A percentile compares a stretch with the other conserved stretches of the same genome.
phyloP scores from a whole-genome alignment of 2,113 vertebrate species.

The Ia io region DNA sequence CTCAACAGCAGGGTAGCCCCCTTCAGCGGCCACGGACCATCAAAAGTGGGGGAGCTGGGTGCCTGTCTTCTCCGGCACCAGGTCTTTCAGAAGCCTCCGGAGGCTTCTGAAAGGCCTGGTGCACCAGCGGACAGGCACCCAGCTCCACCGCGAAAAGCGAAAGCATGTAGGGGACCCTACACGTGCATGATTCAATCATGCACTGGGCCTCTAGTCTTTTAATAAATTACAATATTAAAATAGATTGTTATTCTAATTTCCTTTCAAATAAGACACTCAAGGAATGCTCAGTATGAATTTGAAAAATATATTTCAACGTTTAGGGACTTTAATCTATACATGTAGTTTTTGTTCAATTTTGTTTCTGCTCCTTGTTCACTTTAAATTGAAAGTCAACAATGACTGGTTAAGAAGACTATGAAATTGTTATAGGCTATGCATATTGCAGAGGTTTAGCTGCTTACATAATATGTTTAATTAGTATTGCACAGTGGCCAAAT shows the following conservation, averaged over 20 bases:
- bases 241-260: background rate
- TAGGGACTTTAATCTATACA: background rate
- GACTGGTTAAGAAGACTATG: background rate
- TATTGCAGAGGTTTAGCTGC: background rate
- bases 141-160: no score
- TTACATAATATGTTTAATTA: conserved; percentile 68
- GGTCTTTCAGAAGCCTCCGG: no score
- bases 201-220: no score
- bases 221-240: conserved; percentile 12
- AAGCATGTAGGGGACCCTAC: no score
- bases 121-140: no score
- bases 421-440: conserved; percentile 10
- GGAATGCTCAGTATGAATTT: background rate
- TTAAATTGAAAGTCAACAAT: conserved; percentile 16
- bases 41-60: no score
- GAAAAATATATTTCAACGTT: background rate
- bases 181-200: no score
- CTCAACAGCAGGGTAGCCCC: no score
- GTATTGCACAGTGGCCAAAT: conserved; percentile 43
- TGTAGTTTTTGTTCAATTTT: background rate
- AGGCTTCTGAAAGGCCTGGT: no score
- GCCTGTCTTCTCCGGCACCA: no score
- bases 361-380: background rate
- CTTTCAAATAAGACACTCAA: background rate
- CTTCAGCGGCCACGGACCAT: no score